Percentiles rank a stretch among this genome's conserved stretches.
phyloP scores from a whole-genome alignment of 2,113 vertebrate species.

The Notothenia coriiceps region DNA sequence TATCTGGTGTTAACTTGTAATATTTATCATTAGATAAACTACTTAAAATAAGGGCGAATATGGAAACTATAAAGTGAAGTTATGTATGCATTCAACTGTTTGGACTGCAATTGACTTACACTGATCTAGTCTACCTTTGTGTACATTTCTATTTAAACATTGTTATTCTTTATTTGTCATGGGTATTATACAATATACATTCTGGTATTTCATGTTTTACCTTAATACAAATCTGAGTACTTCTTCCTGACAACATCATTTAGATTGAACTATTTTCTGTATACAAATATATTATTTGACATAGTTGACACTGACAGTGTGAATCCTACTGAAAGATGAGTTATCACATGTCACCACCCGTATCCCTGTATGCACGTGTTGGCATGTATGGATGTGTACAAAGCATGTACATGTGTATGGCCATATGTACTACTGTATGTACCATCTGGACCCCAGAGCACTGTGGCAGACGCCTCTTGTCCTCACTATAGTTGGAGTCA shows the following conservation, averaged over 20 bases:
- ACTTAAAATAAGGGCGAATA: no score
- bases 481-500: constrained; percentile 40
- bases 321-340: neutral
- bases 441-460: constrained; percentile 20
- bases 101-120: no score
- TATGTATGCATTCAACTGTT: no score
- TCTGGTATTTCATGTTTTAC: neutral
- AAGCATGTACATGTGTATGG: neutral
- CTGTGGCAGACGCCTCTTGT: constrained; percentile 36
- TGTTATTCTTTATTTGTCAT: no score
- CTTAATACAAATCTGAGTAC: neutral
- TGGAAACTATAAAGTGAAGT: no score
- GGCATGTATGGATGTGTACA: neutral
- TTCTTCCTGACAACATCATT: neutral
- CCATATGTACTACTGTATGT: neutral
- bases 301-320: neutral
- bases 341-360: neutral
- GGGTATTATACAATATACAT: no score
- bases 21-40: no score
- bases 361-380: neutral
- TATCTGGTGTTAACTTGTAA: no score
- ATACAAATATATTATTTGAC: neutral
- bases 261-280: neutral
- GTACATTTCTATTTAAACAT: no score
- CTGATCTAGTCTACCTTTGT: no score